phyloP scores from a whole-genome alignment of 2,888 invertebrate species.

The Pammene fasciana region DNA sequence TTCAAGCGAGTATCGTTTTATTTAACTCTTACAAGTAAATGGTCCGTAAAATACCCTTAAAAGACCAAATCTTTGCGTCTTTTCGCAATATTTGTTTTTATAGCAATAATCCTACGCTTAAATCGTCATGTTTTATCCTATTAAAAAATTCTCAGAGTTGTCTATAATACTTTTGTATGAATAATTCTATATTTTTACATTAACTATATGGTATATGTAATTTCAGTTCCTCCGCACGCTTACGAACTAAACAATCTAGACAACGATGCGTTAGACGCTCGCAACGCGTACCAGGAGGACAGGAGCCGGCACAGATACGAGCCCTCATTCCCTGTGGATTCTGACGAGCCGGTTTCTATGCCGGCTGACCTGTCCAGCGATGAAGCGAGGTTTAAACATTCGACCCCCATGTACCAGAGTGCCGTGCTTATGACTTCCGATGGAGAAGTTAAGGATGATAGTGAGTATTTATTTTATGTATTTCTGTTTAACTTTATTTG shows the following conservation, averaged over 20 bases:
- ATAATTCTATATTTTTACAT: not conserved
- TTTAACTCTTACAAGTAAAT: conserved; percentile 32
- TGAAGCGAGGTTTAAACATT: conserved; percentile 86
- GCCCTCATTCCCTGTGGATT: conserved; percentile 71
- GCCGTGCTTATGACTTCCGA: conserved; percentile 84
- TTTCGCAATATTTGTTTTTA: conserved; percentile 14
- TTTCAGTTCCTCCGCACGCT: conserved; percentile 85
- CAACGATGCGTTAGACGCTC: conserved; percentile 86
- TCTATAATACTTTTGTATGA: not conserved
- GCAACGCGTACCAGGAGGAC: conserved; percentile 80
- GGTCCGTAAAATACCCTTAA: conserved; percentile 28
- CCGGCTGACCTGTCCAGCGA: conserved; percentile 70
- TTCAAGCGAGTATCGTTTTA: conserved; percentile 25
- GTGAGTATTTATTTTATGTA: conserved; percentile 52
- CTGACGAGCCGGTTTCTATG: conserved; percentile 76
- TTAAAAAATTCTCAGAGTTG: not conserved
- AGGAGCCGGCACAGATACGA: conserved; percentile 67
- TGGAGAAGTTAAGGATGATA: conserved; percentile 74
- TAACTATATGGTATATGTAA: conserved; percentile 13
- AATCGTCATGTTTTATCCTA: not conserved
- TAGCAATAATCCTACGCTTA: not conserved
- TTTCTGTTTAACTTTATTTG: too few relatives aligned
- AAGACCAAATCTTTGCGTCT: conserved; percentile 17
- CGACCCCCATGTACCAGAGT: conserved; percentile 89
- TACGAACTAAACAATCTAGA: conserved; percentile 87